Conservation (phyloP, 2,888 invertebrate species). For the Phengaris arion region DNA sequence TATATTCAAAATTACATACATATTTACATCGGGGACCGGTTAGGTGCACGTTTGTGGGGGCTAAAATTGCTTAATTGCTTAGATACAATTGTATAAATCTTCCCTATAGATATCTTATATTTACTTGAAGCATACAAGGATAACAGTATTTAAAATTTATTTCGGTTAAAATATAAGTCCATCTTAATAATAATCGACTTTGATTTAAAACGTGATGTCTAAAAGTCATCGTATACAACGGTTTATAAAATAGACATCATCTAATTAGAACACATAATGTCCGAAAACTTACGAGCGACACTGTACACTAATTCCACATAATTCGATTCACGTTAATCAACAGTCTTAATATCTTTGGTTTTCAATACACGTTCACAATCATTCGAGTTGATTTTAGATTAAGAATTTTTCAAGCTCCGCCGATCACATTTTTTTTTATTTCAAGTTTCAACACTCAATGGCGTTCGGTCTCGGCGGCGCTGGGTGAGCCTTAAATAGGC, state of each 20-base stretch:
- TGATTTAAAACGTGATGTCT: slow-evolving; percentile 64
- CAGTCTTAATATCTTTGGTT: slow-evolving; percentile 53
- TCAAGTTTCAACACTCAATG: slow-evolving; percentile 52
- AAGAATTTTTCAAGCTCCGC: slow-evolving; percentile 58
- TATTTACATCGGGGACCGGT: slow-evolving; percentile 57
- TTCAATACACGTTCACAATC: slow-evolving; percentile 35
- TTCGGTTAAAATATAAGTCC: slow-evolving; percentile 65
- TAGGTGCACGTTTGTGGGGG: slow-evolving; percentile 54
- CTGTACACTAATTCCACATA: slow-evolving; percentile 44
- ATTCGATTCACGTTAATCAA: slow-evolving; percentile 39
- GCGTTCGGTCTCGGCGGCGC: slow-evolving; percentile 74
- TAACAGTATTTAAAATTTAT: slow-evolving; percentile 78
- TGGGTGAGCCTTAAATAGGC: slow-evolving; percentile 86
- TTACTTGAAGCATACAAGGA: slow-evolving; percentile 66
- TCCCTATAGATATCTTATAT: slow-evolving; percentile 71
- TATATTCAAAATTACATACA: slow-evolving; percentile 58
- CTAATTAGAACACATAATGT: slow-evolving; percentile 60
- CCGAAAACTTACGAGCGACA: slow-evolving; percentile 43
- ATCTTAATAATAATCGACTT: slow-evolving; percentile 66
- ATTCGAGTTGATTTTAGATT: slow-evolving; percentile 41
- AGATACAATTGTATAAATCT: slow-evolving; percentile 71
- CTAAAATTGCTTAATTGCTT: slow-evolving; percentile 72
- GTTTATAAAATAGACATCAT: slow-evolving; percentile 73
- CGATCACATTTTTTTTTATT: slow-evolving; percentile 43
- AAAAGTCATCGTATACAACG: slow-evolving; percentile 77